These are phyloP conservation scores for Campaea margaritaria DNA, from an alignment of 2,888 invertebrate species.

Conservation along the genomic window DNA sequence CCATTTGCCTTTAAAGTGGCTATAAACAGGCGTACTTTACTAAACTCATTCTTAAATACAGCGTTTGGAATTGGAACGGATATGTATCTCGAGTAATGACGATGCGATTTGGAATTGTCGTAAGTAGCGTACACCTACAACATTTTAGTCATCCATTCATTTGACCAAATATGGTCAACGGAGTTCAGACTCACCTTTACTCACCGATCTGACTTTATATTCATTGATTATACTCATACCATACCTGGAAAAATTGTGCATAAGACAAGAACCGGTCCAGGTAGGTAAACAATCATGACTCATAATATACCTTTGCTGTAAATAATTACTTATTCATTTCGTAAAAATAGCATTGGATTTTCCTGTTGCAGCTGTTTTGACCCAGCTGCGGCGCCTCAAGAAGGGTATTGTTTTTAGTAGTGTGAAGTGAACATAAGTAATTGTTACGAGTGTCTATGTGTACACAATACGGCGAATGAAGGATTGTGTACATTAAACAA, in stretches of 20 bases:
- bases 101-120: conserved; percentile 20
- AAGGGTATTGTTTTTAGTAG: conserved; percentile 31
- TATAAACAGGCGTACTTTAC: background rate
- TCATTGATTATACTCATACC: conserved; percentile 61
- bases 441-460: conserved; percentile 31
- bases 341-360: conserved; percentile 54
- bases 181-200: conserved; percentile 49
- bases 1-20: conserved; percentile 7
- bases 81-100: conserved; percentile 10
- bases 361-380: conserved; percentile 52
- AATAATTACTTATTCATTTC: conserved; percentile 52
- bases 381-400: conserved; percentile 38
- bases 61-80: conserved; percentile 1
- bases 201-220: conserved; percentile 55
- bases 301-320: conserved; percentile 55
- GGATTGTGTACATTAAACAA: conserved; percentile 19
- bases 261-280: conserved; percentile 64
- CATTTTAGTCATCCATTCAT: conserved; percentile 61
- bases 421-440: conserved; percentile 33
- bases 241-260: conserved; percentile 70
- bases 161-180: conserved; percentile 57
- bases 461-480: conserved; percentile 31
- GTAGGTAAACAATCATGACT: conserved; percentile 66
- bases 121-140: conserved; percentile 28
- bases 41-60: background rate